Conservation (phyloP, 2,888 invertebrate genomes). For the Cephus rjabovi region DNA sequence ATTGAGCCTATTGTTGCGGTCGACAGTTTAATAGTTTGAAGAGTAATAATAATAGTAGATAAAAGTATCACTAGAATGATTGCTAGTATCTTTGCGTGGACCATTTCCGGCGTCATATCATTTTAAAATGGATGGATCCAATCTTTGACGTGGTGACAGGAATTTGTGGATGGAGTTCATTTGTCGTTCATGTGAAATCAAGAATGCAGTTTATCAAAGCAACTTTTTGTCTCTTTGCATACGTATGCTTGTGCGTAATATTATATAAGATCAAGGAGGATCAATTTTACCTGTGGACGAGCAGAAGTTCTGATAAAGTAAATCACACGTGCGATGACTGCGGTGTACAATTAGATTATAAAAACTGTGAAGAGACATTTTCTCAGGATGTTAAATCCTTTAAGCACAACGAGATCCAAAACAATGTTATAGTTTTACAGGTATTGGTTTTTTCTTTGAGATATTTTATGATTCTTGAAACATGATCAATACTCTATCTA, state of each 20-base stretch:
- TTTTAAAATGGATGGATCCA: slow-evolving; percentile 9
- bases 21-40: too few species aligned
- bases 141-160: neutral
- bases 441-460: neutral
- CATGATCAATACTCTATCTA: neutral
- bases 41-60: neutral
- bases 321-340: neutral
- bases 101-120: slow-evolving; percentile 9
- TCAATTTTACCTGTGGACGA: neutral
- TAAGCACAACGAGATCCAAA: neutral
- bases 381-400: neutral
- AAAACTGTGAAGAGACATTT: neutral
- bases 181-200: neutral
- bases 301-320: neutral
- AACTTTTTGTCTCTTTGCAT: slow-evolving; percentile 29
- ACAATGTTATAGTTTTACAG: neutral
- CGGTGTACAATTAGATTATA: neutral
- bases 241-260: slow-evolving; percentile 22
- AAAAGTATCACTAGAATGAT: slow-evolving; percentile 14
- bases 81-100: slow-evolving; percentile 26
- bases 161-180: neutral
- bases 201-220: slow-evolving; percentile 38
- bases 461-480: neutral
- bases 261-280: neutral
- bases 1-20: neutral